Evolutionary conservation across 2,888 invertebrate species (phyloP).

Genomic region (Caradrina kadenii): DNA sequence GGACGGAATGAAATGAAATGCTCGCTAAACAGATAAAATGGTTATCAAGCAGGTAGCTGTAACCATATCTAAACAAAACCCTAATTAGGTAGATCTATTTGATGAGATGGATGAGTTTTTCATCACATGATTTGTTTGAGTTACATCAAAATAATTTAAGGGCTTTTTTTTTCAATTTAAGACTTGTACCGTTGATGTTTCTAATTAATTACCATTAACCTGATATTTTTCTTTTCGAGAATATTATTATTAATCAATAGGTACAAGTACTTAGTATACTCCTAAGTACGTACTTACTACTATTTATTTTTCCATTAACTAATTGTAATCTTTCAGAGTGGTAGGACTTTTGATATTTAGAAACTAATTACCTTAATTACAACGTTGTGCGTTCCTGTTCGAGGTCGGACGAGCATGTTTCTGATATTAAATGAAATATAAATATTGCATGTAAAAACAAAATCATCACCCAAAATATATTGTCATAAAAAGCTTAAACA

Average conservation of each 20-base stretch:
- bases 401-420: background rate
- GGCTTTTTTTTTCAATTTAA: background rate
- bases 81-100: constrained; percentile 55
- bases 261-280: background rate
- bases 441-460: background rate
- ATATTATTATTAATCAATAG: background rate
- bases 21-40: constrained; percentile 66
- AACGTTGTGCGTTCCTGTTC: background rate
- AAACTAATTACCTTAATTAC: constrained; percentile 2
- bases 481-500: constrained; percentile 24
- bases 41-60: constrained; percentile 51
- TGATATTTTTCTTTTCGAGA: background rate
- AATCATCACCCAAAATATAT: background rate
- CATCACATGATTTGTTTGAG: constrained; percentile 24
- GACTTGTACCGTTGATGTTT: background rate
- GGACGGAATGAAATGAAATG: constrained; percentile 69
- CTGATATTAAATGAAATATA: background rate
- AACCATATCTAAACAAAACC: constrained; percentile 54
- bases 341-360: background rate
- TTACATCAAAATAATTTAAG: constrained; percentile 2
- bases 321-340: constrained; percentile 5
- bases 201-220: background rate
- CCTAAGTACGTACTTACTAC: too few species aligned
- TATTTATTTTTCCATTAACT: constrained; percentile 13
- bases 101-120: constrained; percentile 34